phyloP scores from a whole-genome alignment of 2,888 invertebrate genomes.

The Coleophora flavipennella region DNA sequence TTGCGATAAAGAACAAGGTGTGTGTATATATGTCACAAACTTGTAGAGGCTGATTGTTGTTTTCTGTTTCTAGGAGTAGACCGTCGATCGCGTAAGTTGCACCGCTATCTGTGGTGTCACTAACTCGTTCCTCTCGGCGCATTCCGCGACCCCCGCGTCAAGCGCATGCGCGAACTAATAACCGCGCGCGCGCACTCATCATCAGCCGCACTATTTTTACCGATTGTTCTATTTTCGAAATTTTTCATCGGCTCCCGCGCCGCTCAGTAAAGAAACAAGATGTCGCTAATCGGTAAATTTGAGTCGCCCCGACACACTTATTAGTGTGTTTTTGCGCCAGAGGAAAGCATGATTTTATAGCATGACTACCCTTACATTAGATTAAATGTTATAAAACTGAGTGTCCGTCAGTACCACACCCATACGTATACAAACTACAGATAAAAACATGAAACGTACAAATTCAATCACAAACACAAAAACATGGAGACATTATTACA shows the following conservation, averaged over 20 bases:
- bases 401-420: slow-evolving; percentile 30
- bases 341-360: slow-evolving; percentile 39
- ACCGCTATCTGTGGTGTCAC: slow-evolving; percentile 72
- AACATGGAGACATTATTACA: too few relatives aligned
- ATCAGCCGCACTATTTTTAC: slow-evolving; percentile 61
- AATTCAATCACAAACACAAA: slow-evolving; percentile 4
- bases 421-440: slow-evolving; percentile 25
- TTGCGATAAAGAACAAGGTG: slow-evolving; percentile 29
- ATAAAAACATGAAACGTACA: slow-evolving; percentile 22
- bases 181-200: slow-evolving; percentile 31
- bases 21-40: too few relatives aligned
- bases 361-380: slow-evolving; percentile 43
- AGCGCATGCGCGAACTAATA: slow-evolving; percentile 38
- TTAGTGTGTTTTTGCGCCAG: slow-evolving; percentile 35
- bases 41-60: slow-evolving; percentile 67
- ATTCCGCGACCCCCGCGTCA: too few relatives aligned
- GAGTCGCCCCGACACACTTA: slow-evolving; percentile 20
- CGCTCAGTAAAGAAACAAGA: slow-evolving; percentile 44
- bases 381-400: slow-evolving; percentile 27
- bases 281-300: slow-evolving; percentile 48
- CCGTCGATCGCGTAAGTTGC: slow-evolving; percentile 73
- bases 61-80: slow-evolving; percentile 75
- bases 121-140: slow-evolving; percentile 61
- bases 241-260: slow-evolving; percentile 58
- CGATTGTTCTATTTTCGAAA: slow-evolving; percentile 56